phyloP scores from a whole-genome alignment of 2,113 vertebrate genomes.

The Saccopteryx bilineata region DNA sequence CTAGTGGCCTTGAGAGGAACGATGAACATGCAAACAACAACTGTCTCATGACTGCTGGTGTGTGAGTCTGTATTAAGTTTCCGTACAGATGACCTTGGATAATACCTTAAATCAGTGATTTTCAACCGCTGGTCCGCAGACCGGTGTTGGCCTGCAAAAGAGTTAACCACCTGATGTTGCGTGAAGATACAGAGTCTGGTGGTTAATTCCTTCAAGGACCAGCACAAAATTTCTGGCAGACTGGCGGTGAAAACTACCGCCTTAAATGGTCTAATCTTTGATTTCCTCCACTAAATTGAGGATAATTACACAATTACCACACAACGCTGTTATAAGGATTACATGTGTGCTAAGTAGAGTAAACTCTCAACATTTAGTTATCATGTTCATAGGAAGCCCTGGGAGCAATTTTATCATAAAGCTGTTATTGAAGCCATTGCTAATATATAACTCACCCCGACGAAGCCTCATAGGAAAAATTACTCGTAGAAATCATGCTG shows the following conservation, averaged over 20 bases:
- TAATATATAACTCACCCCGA: background rate
- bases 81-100: background rate
- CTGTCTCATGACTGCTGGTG: background rate
- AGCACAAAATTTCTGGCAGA: too few species aligned
- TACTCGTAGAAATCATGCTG: conserved; percentile 13
- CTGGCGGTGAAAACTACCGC: too few species aligned
- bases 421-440: background rate
- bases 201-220: too few species aligned
- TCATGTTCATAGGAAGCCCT: background rate
- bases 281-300: background rate
- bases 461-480: background rate
- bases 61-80: background rate
- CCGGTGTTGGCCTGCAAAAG: too few species aligned
- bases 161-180: too few species aligned
- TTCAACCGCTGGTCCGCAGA: too few species aligned
- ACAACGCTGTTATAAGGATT: conserved; percentile 14
- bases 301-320: background rate
- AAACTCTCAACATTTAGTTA: background rate
- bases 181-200: too few species aligned
- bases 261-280: background rate
- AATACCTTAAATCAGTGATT: background rate
- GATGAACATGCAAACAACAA: background rate
- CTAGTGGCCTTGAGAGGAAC: background rate
- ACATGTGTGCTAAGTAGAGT: background rate
- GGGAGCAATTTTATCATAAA: conserved; percentile 24